Conservation (phyloP, 1,140 invertebrate species). For the Radopholus similis region DNA sequence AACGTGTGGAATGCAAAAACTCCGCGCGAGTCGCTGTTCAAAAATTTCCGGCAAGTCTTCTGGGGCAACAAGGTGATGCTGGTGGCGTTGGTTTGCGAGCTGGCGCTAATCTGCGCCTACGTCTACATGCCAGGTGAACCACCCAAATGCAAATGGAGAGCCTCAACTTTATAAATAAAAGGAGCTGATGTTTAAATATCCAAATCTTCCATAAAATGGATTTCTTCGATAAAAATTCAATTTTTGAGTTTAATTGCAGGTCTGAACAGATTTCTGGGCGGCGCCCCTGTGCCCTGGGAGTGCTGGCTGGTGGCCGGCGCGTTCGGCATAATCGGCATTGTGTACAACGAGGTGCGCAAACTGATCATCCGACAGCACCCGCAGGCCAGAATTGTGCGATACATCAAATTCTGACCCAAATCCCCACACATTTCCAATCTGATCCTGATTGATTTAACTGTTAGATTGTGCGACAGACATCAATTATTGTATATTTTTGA, state of each 20-base stretch:
- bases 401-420: no score
- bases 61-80: conserved; percentile 30
- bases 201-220: no score
- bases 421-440: no score
- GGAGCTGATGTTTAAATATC: conserved; percentile 1
- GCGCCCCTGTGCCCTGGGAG: conserved; percentile 34
- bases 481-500: no score
- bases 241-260: no score
- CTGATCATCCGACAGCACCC: conserved; percentile 24
- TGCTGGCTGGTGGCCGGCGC: conserved; percentile 39
- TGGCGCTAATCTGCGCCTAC: conserved; percentile 28
- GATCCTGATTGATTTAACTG: no score
- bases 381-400: no score
- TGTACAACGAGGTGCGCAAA: conserved; percentile 42
- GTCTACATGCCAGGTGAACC: conserved; percentile 41
- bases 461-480: no score
- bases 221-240: no score
- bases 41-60: conserved; percentile 37
- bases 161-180: no score
- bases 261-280: conserved; percentile 34
- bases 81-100: conserved; percentile 30
- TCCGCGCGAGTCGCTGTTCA: conserved; percentile 31
- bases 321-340: conserved; percentile 32
- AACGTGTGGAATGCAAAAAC: conserved; percentile 41
- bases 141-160: no score